phyloP scores from a whole-genome alignment of 2,797 vertebrate species.

The Premnoplex brunnescens region DNA sequence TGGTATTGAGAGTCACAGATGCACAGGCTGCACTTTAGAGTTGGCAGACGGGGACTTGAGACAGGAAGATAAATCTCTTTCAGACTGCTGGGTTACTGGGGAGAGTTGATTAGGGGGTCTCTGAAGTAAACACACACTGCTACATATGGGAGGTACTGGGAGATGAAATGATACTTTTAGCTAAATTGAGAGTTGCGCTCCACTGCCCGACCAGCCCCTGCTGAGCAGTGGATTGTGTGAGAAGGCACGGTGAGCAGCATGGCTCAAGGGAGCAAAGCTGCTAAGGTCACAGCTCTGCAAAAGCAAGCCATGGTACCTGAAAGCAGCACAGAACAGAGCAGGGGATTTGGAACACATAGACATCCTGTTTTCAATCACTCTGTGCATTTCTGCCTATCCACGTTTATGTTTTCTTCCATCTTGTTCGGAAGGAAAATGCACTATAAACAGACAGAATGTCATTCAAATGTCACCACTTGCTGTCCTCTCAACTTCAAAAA shows the following conservation, averaged over 20 bases:
- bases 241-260: not conserved
- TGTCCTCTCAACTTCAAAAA: not conserved
- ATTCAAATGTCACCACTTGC: not conserved
- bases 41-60: not conserved
- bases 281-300: not conserved
- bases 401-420: not conserved
- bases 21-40: constrained; percentile 1
- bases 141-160: not conserved
- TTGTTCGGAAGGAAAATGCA: not conserved
- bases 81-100: not conserved
- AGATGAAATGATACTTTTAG: not conserved
- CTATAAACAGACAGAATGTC: not conserved
- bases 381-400: not conserved
- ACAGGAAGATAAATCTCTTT: constrained; percentile 23
- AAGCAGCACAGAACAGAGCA: not conserved
- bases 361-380: not conserved
- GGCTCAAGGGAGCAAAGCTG: not conserved
- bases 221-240: not conserved
- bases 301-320: not conserved
- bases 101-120: constrained; percentile 14
- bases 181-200: not conserved
- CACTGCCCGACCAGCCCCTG: not conserved
- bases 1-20: not conserved
- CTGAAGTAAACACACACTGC: not conserved
- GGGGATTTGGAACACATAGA: not conserved